These are phyloP conservation scores for Ichneumon xanthorius DNA, from an alignment of 2,888 invertebrate species.

Conservation along the genomic window DNA sequence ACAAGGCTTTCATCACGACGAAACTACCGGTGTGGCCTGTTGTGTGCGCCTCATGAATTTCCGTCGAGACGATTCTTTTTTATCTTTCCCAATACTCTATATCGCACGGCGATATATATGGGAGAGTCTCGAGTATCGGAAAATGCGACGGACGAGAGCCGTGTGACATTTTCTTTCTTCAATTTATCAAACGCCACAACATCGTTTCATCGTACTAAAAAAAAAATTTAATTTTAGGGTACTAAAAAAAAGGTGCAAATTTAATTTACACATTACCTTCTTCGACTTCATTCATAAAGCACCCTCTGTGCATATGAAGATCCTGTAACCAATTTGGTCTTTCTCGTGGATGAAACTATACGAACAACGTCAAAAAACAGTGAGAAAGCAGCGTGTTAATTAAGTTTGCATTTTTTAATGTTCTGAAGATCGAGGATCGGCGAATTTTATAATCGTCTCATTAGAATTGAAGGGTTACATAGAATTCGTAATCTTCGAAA, in stretches of 20 bases:
- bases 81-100: constrained; percentile 27
- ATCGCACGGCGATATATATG: constrained; percentile 35
- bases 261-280: neutral
- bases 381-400: neutral
- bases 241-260: neutral
- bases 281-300: neutral
- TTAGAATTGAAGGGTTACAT: neutral
- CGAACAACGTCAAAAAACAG: neutral
- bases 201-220: neutral
- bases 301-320: neutral
- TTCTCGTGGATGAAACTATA: neutral
- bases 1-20: constrained; percentile 78
- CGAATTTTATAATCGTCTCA: neutral
- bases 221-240: neutral
- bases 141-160: constrained; percentile 10
- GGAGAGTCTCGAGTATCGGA: constrained; percentile 7
- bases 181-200: neutral
- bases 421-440: neutral
- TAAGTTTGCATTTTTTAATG: neutral
- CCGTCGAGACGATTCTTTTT: constrained; percentile 50
- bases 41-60: constrained; percentile 61
- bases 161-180: constrained; percentile 13
- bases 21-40: constrained; percentile 63
- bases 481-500: neutral
- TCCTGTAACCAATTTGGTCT: neutral